Percentiles rank a stretch among this genome's conserved stretches.
These are phyloP conservation scores for Pimephales promelas DNA, from an alignment of 2,113 vertebrate genomes.

Conservation along the genomic window DNA sequence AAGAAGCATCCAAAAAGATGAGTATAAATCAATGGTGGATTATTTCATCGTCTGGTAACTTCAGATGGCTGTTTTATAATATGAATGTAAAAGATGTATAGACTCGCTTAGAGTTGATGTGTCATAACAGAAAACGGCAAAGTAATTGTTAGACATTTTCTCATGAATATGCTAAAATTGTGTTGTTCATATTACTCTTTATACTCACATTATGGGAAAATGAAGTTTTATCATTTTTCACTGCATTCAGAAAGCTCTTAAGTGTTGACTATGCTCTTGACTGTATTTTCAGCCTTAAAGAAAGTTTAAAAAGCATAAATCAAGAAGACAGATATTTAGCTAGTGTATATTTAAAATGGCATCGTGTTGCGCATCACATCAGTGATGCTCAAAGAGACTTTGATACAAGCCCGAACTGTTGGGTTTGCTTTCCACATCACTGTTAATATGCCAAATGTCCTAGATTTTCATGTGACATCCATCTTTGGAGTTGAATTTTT, in stretches of 20 bases:
- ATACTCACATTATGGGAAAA: not conserved
- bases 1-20: not conserved
- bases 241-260: not conserved
- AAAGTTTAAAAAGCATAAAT: slow-evolving; percentile 27
- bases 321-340: slow-evolving; percentile 26
- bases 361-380: not conserved
- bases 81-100: slow-evolving; percentile 29
- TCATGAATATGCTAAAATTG: slow-evolving; percentile 4
- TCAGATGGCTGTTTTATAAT: slow-evolving; percentile 29
- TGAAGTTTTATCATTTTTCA: not conserved
- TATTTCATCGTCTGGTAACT: slow-evolving; percentile 21
- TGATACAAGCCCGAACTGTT: slow-evolving; percentile 1
- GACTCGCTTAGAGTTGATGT: not conserved
- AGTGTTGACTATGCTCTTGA: not conserved
- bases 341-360: slow-evolving; percentile 31
- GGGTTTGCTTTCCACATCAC: not conserved
- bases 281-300: not conserved
- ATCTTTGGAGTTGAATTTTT: not conserved
- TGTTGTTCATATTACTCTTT: not conserved
- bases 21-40: slow-evolving; percentile 42
- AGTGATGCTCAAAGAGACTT: slow-evolving; percentile 29
- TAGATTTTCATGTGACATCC: slow-evolving; percentile 9
- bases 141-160: slow-evolving; percentile 31
- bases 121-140: not conserved
- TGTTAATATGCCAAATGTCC: slow-evolving; percentile 26